Percentiles rank a stretch among this genome's conserved stretches.
Conservation (phyloP, 2,797 vertebrate genomes). For the Oreochromis grahami region DNA sequence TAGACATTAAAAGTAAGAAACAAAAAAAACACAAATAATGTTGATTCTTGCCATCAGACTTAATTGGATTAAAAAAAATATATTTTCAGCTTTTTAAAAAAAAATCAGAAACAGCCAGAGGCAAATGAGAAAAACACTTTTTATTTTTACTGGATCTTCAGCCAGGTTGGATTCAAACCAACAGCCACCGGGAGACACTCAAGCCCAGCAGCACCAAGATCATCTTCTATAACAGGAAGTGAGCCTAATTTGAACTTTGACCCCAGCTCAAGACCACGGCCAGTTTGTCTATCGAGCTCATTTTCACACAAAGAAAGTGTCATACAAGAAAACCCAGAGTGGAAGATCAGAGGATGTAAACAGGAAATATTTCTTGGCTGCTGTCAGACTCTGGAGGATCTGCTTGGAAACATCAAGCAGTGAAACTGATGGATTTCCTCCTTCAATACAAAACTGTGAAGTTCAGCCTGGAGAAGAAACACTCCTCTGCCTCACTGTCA, state of each 20-base stretch:
- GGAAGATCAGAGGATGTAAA: rapidly evolving
- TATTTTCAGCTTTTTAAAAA: rapidly evolving
- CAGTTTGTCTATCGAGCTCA: rapidly evolving
- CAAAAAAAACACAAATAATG: background rate
- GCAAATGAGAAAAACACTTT: background rate
- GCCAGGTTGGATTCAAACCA: background rate
- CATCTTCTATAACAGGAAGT: background rate
- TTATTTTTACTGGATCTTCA: background rate
- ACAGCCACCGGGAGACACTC: rapidly evolving
- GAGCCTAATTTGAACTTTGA: background rate
- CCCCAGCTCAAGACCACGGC: rapidly evolving
- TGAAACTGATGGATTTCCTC: background rate
- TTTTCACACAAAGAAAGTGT: rapidly evolving
- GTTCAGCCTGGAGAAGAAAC: background rate
- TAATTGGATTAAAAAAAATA: background rate
- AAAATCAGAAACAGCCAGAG: background rate
- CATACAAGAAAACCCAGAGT: rapidly evolving
- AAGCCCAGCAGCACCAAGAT: background rate
- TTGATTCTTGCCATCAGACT: rapidly evolving
- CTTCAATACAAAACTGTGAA: rapidly evolving
- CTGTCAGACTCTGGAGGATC: background rate
- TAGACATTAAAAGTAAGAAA: background rate
- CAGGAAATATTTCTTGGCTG: background rate
- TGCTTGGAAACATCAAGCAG: background rate
- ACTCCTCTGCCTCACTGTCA: background rate